A percentile compares a stretch with the other conserved stretches of the same genome.
These are phyloP conservation scores for Austrofundulus limnaeus DNA, from an alignment of 2,113 vertebrate species.

Conservation along the genomic window DNA sequence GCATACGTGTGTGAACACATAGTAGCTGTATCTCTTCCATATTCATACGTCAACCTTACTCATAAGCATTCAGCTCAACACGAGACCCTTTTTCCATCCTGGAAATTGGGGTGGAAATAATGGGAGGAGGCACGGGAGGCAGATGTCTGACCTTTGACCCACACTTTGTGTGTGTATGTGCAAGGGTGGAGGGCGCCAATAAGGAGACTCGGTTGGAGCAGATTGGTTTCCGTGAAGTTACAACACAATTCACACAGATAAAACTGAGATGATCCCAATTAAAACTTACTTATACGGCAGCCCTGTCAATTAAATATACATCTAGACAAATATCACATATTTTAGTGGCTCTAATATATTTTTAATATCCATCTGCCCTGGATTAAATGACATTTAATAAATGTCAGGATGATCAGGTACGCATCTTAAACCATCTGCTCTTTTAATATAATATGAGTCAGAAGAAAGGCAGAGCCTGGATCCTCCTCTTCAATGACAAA, in stretches of 20 bases:
- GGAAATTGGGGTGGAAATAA: conserved; percentile 61
- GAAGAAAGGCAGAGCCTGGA: conserved; percentile 5
- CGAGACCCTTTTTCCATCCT: conserved; percentile 57
- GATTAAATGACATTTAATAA: conserved; percentile 47
- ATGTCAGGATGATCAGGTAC: conserved; percentile 8
- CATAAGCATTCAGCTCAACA: conserved; percentile 54
- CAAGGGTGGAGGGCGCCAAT: conserved; percentile 7
- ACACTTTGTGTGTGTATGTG: conserved; percentile 3
- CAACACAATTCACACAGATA: conserved; percentile 11
- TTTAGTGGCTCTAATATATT: conserved; percentile 13
- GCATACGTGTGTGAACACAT: conserved; percentile 1
- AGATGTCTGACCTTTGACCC: conserved; percentile 55
- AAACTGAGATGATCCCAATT: conserved; percentile 36
- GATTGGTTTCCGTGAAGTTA: conserved; percentile 33
- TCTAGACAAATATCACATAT: conserved; percentile 18
- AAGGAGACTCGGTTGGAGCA: conserved; percentile 35
- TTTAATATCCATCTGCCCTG: conserved; percentile 34
- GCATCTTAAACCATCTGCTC: conserved; percentile 27
- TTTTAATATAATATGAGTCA: conserved; percentile 34
- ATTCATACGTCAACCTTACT: conserved; percentile 56
- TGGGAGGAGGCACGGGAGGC: conserved; percentile 25
- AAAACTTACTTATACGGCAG: conserved; percentile 30
- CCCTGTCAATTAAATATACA: conserved; percentile 30
- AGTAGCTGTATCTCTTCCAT: conserved; percentile 41
- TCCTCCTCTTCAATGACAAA: background rate